Percentiles rank a stretch among this genome's conserved stretches.
Evolutionary conservation across 2,888 invertebrate genomes (phyloP).

Genomic region (Catonia carolina): DNA sequence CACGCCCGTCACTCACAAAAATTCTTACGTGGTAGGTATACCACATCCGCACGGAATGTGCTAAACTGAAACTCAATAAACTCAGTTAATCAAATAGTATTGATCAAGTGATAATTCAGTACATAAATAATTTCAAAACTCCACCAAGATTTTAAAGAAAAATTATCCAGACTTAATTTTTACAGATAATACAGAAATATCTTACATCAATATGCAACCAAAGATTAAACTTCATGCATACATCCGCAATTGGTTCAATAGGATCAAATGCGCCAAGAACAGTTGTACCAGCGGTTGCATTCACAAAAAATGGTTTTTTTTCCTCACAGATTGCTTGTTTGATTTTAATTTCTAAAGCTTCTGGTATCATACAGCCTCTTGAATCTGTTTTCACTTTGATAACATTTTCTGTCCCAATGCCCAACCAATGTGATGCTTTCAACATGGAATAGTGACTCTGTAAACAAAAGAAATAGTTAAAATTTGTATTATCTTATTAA

Average conservation of each 20-base stretch:
- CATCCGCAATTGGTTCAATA: conserved; percentile 55
- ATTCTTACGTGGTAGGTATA: too few relatives aligned
- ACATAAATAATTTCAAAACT: not conserved
- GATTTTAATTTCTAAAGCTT: conserved; percentile 55
- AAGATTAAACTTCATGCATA: conserved; percentile 59
- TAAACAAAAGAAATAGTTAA: conserved; percentile 27
- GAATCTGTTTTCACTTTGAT: conserved; percentile 58
- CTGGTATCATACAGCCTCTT: conserved; percentile 58
- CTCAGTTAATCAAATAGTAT: too few relatives aligned
- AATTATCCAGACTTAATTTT: not conserved
- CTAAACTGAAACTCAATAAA: too few relatives aligned
- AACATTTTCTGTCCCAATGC: conserved; percentile 71
- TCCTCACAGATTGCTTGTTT: conserved; percentile 45
- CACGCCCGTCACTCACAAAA: too few relatives aligned
- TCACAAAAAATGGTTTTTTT: conserved; percentile 59
- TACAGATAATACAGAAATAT: conserved; percentile 27
- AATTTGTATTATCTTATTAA: too few relatives aligned
- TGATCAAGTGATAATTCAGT: too few relatives aligned
- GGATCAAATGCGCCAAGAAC: conserved; percentile 80
- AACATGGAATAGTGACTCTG: conserved; percentile 74
- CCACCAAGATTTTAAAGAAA: not conserved
- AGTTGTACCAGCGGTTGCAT: conserved; percentile 73
- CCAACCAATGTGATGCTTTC: conserved; percentile 76
- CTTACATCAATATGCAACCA: conserved; percentile 82
- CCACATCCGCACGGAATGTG: too few relatives aligned